Percentiles rank a stretch among this genome's conserved stretches.
phyloP scores from a whole-genome alignment of 1,140 invertebrate species.

The Drosophila sturtevanti region DNA sequence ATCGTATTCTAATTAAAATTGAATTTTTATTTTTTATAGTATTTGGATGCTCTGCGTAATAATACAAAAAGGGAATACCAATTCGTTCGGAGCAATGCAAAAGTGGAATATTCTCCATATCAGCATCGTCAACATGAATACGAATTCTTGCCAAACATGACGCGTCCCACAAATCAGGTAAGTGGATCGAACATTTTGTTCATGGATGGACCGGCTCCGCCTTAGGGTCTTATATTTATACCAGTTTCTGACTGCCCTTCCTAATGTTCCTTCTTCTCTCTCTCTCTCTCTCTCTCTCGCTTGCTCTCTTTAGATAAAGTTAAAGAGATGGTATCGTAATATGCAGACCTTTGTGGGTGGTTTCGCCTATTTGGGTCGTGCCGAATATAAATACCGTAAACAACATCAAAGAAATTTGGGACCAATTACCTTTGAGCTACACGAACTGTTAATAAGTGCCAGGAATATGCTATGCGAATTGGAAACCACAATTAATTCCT shows the following conservation, averaged over 20 bases:
- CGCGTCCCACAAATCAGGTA: slow-evolving; percentile 57
- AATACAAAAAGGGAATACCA: slow-evolving; percentile 48
- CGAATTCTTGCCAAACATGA: slow-evolving; percentile 76
- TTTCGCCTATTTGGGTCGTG: slow-evolving; percentile 65
- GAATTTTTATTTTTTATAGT: slow-evolving; percentile 33
- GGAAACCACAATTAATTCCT: slow-evolving; percentile 67
- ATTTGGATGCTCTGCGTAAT: slow-evolving; percentile 48
- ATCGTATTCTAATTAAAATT: too few relatives aligned
- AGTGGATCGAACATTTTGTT: slow-evolving; percentile 32
- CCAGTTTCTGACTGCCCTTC: slow-evolving; percentile 60
- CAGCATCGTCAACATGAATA: slow-evolving; percentile 61
- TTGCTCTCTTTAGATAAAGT: slow-evolving; percentile 46
- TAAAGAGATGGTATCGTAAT: slow-evolving; percentile 73
- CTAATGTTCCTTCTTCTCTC: background rate
- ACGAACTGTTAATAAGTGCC: slow-evolving; percentile 61
- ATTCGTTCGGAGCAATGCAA: slow-evolving; percentile 30
- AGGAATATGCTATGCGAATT: slow-evolving; percentile 65
- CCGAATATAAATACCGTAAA: slow-evolving; percentile 65
- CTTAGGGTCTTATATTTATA: slow-evolving; percentile 55
- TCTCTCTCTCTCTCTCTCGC: background rate
- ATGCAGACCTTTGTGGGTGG: slow-evolving; percentile 71
- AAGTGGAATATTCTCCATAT: slow-evolving; percentile 51
- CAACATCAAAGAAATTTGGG: slow-evolving; percentile 49
- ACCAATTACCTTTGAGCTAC: slow-evolving; percentile 54
- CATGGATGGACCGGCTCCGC: slow-evolving; percentile 62